Evolutionary conservation across 2,888 invertebrate genomes (phyloP).

Genomic region (Stenotaenia linearis): DNA sequence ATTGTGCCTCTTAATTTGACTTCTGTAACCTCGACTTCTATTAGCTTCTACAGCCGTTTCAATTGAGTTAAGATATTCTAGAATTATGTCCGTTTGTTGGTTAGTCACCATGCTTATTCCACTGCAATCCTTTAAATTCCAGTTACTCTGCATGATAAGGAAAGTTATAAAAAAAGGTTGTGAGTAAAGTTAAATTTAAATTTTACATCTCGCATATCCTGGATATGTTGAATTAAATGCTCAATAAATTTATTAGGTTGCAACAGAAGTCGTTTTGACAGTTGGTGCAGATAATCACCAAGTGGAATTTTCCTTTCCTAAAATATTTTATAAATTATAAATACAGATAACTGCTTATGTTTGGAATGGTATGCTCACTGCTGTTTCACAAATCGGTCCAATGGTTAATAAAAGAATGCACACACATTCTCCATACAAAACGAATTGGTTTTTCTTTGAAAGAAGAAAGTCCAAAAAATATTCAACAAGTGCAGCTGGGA

Average conservation of each 20-base stretch:
- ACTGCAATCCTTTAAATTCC: not conserved
- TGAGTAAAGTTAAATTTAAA: not conserved
- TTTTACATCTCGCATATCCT: not conserved
- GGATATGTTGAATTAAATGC: not conserved
- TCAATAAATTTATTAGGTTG: not conserved
- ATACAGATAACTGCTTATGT: not conserved
- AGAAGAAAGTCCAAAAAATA: not conserved
- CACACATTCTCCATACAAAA: not conserved
- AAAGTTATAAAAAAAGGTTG: not conserved
- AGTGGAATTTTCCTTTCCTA: not conserved
- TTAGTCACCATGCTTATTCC: not conserved
- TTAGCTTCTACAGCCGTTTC: not conserved
- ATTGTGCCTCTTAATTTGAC: not conserved
- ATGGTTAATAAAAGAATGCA: conserved; percentile 14
- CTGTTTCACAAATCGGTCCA: not conserved
- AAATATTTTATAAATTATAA: not conserved
- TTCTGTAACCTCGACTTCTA: not conserved
- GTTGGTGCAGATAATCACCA: not conserved
- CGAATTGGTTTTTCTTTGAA: not conserved
- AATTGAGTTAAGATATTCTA: not conserved
- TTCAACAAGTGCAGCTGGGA: not conserved
- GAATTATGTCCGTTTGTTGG: not conserved
- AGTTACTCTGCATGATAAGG: not conserved
- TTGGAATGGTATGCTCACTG: not conserved
- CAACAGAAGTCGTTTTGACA: not conserved